Evolutionary conservation across 2,797 vertebrate species (phyloP).

Genomic region (Neosilurus hyrtlii): DNA sequence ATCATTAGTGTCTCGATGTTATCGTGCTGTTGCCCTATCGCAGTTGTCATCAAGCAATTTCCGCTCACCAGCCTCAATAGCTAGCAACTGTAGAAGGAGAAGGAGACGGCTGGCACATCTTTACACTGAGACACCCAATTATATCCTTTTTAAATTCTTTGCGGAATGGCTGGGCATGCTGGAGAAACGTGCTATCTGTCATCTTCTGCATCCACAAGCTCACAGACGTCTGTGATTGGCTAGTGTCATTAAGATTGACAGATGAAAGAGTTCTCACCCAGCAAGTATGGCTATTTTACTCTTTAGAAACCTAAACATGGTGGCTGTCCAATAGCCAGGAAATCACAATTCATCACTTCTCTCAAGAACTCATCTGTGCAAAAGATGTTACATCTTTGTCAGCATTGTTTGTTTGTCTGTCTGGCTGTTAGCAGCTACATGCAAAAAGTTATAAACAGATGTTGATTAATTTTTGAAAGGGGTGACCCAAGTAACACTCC

Average conservation of each 20-base stretch:
- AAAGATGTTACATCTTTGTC: too few relatives aligned
- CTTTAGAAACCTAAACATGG: not conserved
- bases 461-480: too few relatives aligned
- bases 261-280: not conserved
- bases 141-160: not conserved
- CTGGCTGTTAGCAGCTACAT: too few relatives aligned
- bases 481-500: too few relatives aligned
- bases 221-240: not conserved
- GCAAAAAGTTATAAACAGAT: too few relatives aligned
- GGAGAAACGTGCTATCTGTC: not conserved
- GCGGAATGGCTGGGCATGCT: not conserved
- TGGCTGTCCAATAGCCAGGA: not conserved
- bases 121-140: not conserved
- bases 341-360: not conserved
- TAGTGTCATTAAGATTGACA: not conserved
- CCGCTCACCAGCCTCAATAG: not conserved
- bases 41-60: not conserved
- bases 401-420: too few relatives aligned
- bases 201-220: not conserved
- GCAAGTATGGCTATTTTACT: not conserved
- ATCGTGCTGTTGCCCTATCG: not conserved
- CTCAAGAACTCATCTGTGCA: not conserved
- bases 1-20: not conserved
- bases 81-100: not conserved
- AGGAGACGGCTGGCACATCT: not conserved